phyloP scores from a whole-genome alignment of 1,140 invertebrate species.

The Brachionus sp. region DNA sequence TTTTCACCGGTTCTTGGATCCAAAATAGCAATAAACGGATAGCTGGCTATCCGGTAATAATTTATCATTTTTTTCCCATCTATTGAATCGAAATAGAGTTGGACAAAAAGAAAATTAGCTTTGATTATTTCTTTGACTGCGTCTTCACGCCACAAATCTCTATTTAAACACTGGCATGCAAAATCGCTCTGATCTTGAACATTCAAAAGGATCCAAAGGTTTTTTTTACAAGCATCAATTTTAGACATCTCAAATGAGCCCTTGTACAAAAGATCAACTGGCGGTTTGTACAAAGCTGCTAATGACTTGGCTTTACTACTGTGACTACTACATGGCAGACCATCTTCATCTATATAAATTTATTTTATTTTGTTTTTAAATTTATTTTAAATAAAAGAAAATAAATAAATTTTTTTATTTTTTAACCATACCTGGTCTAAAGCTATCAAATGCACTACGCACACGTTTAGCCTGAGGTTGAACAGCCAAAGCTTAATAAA shows the following conservation, averaged over 20 bases:
- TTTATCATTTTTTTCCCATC: conserved; percentile 69
- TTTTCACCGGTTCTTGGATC: conserved; percentile 70
- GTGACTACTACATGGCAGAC: not conserved
- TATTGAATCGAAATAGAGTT: conserved; percentile 68
- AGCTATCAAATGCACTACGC: conserved; percentile 21
- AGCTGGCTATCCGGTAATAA: conserved; percentile 69
- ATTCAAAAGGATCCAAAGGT: conserved; percentile 22
- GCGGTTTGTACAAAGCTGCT: conserved; percentile 19
- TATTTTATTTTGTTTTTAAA: not conserved
- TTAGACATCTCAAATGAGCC: conserved; percentile 38
- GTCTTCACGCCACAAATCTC: conserved; percentile 43
- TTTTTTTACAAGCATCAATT: not conserved
- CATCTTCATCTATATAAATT: conserved; percentile 1
- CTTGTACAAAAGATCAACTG: conserved; percentile 6
- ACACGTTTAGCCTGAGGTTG: conserved; percentile 34
- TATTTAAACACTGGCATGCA: conserved; percentile 41
- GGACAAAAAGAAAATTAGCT: conserved; percentile 47
- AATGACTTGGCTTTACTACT: conserved; percentile 39
- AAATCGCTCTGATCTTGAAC: conserved; percentile 41
- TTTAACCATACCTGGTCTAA: not conserved
- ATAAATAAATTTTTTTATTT: not conserved
- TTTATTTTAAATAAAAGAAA: not conserved
- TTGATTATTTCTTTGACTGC: conserved; percentile 37
- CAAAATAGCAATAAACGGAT: conserved; percentile 71
- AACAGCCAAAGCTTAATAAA: not conserved